Conservation (phyloP, 2,888 invertebrate genomes). For the Trachelus tabidus region DNA sequence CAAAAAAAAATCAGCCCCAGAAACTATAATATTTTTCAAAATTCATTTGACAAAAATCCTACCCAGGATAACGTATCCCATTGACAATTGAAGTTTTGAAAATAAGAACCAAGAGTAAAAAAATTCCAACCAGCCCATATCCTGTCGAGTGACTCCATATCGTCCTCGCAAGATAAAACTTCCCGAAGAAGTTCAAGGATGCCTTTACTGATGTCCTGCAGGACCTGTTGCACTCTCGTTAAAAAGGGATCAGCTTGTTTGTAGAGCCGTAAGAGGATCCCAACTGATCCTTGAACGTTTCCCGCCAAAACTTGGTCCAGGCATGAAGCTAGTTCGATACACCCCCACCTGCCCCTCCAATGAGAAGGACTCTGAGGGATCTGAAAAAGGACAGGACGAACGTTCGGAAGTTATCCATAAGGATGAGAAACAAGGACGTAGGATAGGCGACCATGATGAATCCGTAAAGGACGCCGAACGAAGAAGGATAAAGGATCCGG, state of each 20-base stretch:
- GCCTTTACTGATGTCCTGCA: neutral
- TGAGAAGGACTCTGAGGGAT: neutral
- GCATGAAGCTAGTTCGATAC: neutral
- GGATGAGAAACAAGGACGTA: neutral
- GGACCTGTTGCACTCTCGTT: neutral
- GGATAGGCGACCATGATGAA: neutral
- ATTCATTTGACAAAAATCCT: neutral
- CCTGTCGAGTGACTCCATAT: neutral
- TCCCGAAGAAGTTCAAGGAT: neutral
- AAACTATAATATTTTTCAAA: neutral
- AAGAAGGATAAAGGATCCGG: neutral
- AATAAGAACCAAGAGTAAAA: neutral
- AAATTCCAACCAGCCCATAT: neutral
- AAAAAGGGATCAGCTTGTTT: neutral
- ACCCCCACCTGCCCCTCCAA: neutral
- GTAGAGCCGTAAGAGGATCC: neutral
- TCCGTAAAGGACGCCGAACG: neutral
- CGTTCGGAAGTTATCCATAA: neutral
- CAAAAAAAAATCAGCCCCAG: neutral
- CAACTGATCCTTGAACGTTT: neutral
- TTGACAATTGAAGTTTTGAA: neutral
- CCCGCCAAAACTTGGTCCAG: slow-evolving; percentile 1
- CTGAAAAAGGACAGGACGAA: neutral
- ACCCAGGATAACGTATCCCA: neutral
- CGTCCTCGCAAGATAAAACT: neutral